Base-by-base conservation (phyloP, 2,888 invertebrate species). In the Drosophila stalkeri region DNA sequence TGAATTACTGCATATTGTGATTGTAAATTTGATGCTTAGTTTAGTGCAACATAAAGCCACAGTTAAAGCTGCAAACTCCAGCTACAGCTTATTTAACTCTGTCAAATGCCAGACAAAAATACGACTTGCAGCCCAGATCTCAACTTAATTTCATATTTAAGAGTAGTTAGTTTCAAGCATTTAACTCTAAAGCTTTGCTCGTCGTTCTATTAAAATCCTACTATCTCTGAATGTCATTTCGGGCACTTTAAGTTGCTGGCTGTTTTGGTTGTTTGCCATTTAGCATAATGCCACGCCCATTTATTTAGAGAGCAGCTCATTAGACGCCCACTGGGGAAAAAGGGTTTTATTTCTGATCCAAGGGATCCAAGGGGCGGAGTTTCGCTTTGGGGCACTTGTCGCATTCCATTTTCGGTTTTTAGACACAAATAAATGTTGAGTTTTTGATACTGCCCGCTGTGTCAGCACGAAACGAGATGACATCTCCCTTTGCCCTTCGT, bases 221-320 rank as follows among this genome's bases (percentile, higher is more conserved):
- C 39, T 52, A 54, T 59, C 20, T 14, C 14, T 20, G 44, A 61
- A 60, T 54, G 62, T 27, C 55, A 39, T 52, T 60, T 65, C 47
- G 43, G 56, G 49, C 23, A 61, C 27, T 65, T 62, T 56, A 51
- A 64, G 63, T 62, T 47, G 35, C 52, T 37, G 62, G 56, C 61
- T 11, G 18, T 11, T 11, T 33, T 33, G 52, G 14, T 41, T 74
- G 62, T 74, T 77, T 74, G 64, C 64, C 69, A 64, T 69, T 77
- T 43, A 69, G 49, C 35, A 77, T 66, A 52, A 52, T 60, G 76
- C 70, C 70, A 80, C 76, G 77, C 64, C 79, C 43, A 61, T 54
- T 77, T 78, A 67, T 81, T 86, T 88, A 62, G 64, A 61, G 66
- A 63, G 76, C 47, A 71, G 79, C 89, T 84, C 86, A 88, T 84